phyloP scores from a whole-genome alignment of 2,797 vertebrate species.

The Vireo griseus region DNA sequence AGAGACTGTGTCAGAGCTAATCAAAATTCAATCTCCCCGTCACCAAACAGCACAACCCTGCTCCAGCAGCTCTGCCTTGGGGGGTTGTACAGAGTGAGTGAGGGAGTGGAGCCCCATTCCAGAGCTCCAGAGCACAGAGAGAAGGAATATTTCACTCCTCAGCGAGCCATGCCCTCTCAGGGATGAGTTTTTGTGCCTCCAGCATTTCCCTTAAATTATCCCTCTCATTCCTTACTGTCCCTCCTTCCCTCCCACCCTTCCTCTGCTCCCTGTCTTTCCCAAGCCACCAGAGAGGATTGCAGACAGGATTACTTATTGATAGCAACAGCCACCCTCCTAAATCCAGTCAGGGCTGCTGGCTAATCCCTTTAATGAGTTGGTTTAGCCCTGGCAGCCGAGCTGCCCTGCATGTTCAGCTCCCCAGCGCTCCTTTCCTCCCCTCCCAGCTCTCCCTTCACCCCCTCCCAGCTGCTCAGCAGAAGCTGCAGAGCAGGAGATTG shows the following conservation, averaged over 20 bases:
- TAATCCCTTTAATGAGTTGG: conserved; percentile 50
- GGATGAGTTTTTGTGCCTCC: neutral
- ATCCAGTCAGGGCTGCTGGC: conserved; percentile 10
- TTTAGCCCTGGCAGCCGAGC: neutral
- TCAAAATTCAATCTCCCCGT: conserved; percentile 63
- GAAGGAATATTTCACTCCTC: neutral
- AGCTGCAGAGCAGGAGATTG: neutral
- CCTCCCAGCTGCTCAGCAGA: neutral
- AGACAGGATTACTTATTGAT: conserved; percentile 42
- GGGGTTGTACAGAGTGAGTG: neutral
- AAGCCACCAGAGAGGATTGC: neutral
- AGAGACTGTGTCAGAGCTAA: conserved; percentile 65
- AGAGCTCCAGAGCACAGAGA: neutral
- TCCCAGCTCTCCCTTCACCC: neutral
- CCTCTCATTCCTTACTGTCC: neutral
- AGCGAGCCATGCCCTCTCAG: neutral
- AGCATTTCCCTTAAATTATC: neutral
- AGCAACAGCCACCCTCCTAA: conserved; percentile 17
- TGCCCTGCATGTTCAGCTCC: neutral
- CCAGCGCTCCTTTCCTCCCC: neutral
- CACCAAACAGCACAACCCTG: neutral
- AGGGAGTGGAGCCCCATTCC: fast-evolving
- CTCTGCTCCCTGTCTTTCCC: neutral
- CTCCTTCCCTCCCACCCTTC: neutral
- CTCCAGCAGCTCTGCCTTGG: neutral